Base-by-base conservation (phyloP, 2,113 vertebrate species). In the Datnioides undecimradiatus region DNA sequence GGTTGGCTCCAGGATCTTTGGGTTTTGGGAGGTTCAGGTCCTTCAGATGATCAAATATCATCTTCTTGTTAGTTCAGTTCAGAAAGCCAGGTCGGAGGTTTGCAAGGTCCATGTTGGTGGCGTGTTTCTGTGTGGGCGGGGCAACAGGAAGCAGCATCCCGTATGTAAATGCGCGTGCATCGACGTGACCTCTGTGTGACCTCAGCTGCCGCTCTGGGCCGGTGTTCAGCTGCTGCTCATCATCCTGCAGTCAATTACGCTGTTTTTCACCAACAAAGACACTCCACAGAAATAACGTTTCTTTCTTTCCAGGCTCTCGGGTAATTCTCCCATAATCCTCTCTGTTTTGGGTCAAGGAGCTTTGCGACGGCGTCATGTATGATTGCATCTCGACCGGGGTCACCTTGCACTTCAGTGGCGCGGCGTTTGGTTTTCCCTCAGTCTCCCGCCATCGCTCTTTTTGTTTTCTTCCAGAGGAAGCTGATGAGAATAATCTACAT, bases 401-500 rank as follows among this genome's bases (percentile, higher is more conserved):
- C 84, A 92, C 87, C 88, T 92, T 92, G 80, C 45, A 31, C 67
- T 76, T 68, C 52, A 62, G 78, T 69, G 25, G 13, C 59, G 64
- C 83, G 79, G 62, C 64, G 78, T 80, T 82, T 31, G 51, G n/a
- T n/a, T n/a, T 75, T 76, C 79, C 80, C 70, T 52, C 68, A 57
- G 73, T 67, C 80, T 59, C 71, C 62, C 72, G 38, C 67, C 55
- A 43, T 81, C 76, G 36, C 68, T 77, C 70, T 73, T 83, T 82
- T 65, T 83, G 68, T 85, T 83, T 84, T 60, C 72, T 14, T 75
- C 72, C 63, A 65, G 58, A 66, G 80, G 84, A 73, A 79, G 84
- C 76, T 90, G 88, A 87, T 80, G 87, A 84, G 87, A 69, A 82
- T 87, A 87, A 94, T 94, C 90, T 91, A 87, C 89, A 93, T 91